These are phyloP conservation scores for Lepetodrilus schrolli DNA, from an alignment of 2,888 invertebrate species.

Conservation along the genomic window DNA sequence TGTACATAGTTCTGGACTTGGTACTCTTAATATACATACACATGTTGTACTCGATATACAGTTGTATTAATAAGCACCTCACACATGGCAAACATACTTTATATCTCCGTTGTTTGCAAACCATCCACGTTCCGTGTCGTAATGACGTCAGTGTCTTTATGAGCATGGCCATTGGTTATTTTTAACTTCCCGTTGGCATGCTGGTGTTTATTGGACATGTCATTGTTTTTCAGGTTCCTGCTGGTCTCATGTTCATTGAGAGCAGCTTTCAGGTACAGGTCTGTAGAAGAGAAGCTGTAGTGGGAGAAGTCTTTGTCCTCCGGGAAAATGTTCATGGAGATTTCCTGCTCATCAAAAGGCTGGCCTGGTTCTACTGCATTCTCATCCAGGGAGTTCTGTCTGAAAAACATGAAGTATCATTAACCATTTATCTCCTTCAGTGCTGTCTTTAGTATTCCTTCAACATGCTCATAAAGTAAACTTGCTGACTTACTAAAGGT, in stretches of 20 bases:
- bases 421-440: too few species aligned
- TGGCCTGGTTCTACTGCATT: slow-evolving; percentile 53
- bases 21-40: too few species aligned
- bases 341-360: slow-evolving; percentile 59
- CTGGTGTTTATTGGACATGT: slow-evolving; percentile 35
- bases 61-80: too few species aligned
- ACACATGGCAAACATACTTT: too few species aligned
- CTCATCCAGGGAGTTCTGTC: slow-evolving; percentile 62
- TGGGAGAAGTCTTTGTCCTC: slow-evolving; percentile 39
- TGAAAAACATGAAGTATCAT: too few species aligned
- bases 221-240: slow-evolving; percentile 37
- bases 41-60: too few species aligned
- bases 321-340: slow-evolving; percentile 55
- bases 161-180: slow-evolving; percentile 29
- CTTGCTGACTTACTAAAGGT: too few species aligned
- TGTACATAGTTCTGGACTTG: too few species aligned
- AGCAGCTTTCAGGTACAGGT: slow-evolving; percentile 44
- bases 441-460: too few species aligned
- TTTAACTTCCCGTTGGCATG: slow-evolving; percentile 31
- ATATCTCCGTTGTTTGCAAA: slow-evolving; percentile 48
- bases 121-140: slow-evolving; percentile 44
- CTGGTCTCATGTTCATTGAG: slow-evolving; percentile 42
- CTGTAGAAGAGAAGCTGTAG: slow-evolving; percentile 34
- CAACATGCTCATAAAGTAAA: too few species aligned
- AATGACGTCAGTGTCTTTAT: slow-evolving; percentile 34